These are phyloP conservation scores for Eupithecia centaureata DNA, from an alignment of 2,888 invertebrate species.

Conservation along the genomic window DNA sequence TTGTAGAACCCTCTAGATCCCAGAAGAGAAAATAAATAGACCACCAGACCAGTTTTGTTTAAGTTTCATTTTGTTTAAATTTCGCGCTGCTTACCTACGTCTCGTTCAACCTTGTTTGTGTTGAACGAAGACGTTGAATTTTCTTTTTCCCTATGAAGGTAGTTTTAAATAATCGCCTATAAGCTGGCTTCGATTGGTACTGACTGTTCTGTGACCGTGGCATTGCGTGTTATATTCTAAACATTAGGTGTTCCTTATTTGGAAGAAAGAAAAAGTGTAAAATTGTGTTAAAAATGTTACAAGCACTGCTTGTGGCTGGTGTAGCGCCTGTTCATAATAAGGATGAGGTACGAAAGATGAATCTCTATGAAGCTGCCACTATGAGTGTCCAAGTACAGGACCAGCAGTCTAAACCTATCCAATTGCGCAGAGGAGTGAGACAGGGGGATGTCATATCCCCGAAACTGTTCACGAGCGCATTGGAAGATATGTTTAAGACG, in stretches of 20 bases:
- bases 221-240: not conserved
- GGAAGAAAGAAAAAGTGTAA: not conserved
- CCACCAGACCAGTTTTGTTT: no score
- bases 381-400: not conserved
- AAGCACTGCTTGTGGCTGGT: constrained; percentile 55
- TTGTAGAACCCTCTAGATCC: no score
- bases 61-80: not conserved
- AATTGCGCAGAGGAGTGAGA: no score
- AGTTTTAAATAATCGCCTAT: not conserved
- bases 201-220: not conserved
- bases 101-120: not conserved
- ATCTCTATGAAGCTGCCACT: not conserved
- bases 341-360: constrained; percentile 56
- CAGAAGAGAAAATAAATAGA: no score
- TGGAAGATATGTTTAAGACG: no score
- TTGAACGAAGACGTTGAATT: not conserved
- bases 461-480: not conserved
- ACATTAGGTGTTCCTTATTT: not conserved
- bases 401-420: no score
- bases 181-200: not conserved
- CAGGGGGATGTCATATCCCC: no score
- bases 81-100: not conserved
- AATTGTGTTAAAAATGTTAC: constrained; percentile 54
- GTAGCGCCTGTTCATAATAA: constrained; percentile 57
- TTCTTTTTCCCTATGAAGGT: not conserved